phyloP scores from a whole-genome alignment of 2,797 vertebrate genomes.

The Phataginus tricuspis region DNA sequence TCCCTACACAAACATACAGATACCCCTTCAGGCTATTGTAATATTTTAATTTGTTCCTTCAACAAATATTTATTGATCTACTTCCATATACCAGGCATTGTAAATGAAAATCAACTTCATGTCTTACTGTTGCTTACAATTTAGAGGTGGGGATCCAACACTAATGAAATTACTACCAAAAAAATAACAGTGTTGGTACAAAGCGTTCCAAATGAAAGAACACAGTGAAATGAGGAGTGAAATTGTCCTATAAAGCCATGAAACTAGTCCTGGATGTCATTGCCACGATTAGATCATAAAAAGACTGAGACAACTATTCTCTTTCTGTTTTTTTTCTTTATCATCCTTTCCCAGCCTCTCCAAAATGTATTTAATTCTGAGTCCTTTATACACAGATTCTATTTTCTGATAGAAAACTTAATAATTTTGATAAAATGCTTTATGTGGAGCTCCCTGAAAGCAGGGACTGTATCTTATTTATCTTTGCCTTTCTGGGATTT shows the following conservation, averaged over 20 bases:
- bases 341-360: background rate
- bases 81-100: background rate
- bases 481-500: background rate
- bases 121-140: background rate
- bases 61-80: constrained; percentile 22
- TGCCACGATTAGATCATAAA: background rate
- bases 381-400: background rate
- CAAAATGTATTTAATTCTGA: constrained; percentile 17
- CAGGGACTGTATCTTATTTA: background rate
- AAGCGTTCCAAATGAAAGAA: background rate
- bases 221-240: background rate
- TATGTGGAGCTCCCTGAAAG: background rate
- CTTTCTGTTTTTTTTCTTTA: background rate
- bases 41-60: background rate
- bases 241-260: background rate
- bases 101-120: background rate
- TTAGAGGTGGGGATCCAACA: background rate
- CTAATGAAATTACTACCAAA: background rate
- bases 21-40: background rate
- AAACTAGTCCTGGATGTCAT: background rate
- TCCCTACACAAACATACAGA: background rate
- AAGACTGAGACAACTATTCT: background rate
- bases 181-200: background rate
- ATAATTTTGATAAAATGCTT: background rate
- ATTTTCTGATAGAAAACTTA: background rate